Conservation (phyloP, 2,888 invertebrate species). For the Himalopsyche anomala region DNA sequence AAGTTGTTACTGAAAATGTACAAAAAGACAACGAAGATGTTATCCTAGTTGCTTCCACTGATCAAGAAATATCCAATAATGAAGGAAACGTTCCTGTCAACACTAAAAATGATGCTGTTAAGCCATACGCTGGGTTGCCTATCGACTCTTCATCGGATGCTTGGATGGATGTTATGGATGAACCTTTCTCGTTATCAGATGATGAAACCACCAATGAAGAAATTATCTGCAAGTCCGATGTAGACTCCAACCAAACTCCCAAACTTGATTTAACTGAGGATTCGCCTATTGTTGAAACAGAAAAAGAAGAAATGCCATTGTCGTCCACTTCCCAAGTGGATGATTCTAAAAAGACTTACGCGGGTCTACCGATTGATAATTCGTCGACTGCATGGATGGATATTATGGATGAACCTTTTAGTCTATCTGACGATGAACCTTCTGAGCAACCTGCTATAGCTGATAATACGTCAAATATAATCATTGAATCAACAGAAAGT, state of each 20-base stretch:
- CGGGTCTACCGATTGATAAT: conserved; percentile 64
- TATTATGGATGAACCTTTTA: conserved; percentile 66
- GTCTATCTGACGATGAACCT: conserved; percentile 67
- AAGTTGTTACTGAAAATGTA: too few species aligned
- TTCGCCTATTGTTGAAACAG: background rate
- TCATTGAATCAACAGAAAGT: background rate
- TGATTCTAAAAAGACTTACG: conserved; percentile 35
- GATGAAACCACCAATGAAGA: conserved; percentile 66
- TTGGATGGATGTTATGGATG: conserved; percentile 68
- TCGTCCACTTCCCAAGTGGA: background rate
- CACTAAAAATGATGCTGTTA: background rate
- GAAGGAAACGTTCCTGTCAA: too few species aligned
- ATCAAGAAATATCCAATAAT: too few species aligned
- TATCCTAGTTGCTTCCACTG: conserved; percentile 24
- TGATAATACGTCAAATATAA: background rate
- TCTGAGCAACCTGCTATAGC: background rate
- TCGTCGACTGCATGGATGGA: conserved; percentile 65
- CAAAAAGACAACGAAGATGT: too few species aligned
- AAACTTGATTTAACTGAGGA: background rate
- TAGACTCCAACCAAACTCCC: background rate
- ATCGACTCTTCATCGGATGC: conserved; percentile 66
- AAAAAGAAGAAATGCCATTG: conserved; percentile 19
- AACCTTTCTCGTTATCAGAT: conserved; percentile 70
- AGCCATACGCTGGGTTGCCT: conserved; percentile 66
- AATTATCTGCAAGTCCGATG: background rate